Evolutionary conservation across 1,140 invertebrate species (phyloP), one percentile per base, ranked within the genome.

Genomic region (Drosophila parabipectinata): DNA sequence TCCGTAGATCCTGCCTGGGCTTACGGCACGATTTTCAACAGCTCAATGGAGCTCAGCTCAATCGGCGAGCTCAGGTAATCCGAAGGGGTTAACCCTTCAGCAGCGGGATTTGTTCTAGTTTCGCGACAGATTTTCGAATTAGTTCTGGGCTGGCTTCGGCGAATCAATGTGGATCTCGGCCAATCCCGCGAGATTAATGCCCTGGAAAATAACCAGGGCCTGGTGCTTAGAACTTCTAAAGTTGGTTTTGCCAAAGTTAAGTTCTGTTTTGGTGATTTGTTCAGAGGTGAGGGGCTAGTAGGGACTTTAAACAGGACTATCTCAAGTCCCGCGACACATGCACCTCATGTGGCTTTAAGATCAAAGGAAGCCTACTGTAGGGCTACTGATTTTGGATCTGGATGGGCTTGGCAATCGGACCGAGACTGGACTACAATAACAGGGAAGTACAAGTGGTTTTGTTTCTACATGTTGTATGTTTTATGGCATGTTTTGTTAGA

Each of bases 21-120:
- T 82, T 61, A 57, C 64, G 79, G 63, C 39, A 54, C 66, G 77
- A 80, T 84, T 77, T 81, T 64, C 80, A 54, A 81, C 83, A 87
- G 79, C 79, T 87, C 78, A 87, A 87, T 87, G 82, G 79, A 79
- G 82, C 82, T 87, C 75, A 83, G 81, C 61, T 34, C 54, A 53
- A 28, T 15, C 28, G 45, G 61, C 53, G 12, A 64, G 18, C 59
- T 64, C 82, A 87, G 82, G 82, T 87, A 87, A 87, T 88, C 82
- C 74, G 66, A 69, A 81, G 80, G 79, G 82, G 82, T 87, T 87
- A 87, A 88, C 44, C 54, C 64, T 69, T 47, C 64, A 26, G 45
- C 32, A 18, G 26, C 63, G 32, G 66, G 66, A 69, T 69, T 69
- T 69, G 63, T 69, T 69, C 58, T 63, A 73, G 50, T 82, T 81